Base-by-base conservation (phyloP, 2,888 invertebrate species). In the Oegoconia quadripuncta region DNA sequence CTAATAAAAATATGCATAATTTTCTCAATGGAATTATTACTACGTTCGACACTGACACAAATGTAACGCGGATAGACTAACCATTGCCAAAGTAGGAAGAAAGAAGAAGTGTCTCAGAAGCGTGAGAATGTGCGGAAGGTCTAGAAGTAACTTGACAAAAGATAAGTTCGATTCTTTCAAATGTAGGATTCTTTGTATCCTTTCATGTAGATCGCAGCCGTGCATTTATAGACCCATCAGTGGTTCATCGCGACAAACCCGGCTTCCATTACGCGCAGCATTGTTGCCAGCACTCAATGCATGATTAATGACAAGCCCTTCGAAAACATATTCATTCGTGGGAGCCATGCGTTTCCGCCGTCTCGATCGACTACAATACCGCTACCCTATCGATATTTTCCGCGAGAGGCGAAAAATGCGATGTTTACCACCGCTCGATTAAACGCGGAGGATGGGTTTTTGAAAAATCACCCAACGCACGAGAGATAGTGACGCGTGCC, bases 391-490 rank as follows among this genome's bases (percentile, higher is more conserved):
- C 75, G 74, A 79, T 74, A 77, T 75, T 75, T 78, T 72, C 67
- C 74, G 68, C 72, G 71, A 64, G 62, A 69, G 51, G 72, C 75
- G 80, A 79, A 82, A 86, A 83, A 82, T 78, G 71, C 70, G 59
- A 69, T 83, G 81, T 84, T 86, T 84, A 84, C 78, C 66, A 69
- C 59, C 80, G 78, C 81, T 81, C 86, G 86, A 87, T 86, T 87
- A 83, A 71, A 61, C 78, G 59, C 68, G 50, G 64, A 68, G 67
- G 73, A 80, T 78, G 74, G 69, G 67, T 59, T 74, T 67, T 69
- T 74, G 77, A 79, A 80, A 74, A 75, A 78, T 79, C 74, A 70
- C 64, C 65, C 64, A 53, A 55, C 62, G 59, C 63, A 49, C 62
- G 40, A 64, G 52, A 66, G 69, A 67, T 64, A 60, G 50, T 42